A percentile compares a stretch with the other conserved stretches of the same genome.
Conservation (phyloP, 2,888 invertebrate species). For the Idaea straminata region DNA sequence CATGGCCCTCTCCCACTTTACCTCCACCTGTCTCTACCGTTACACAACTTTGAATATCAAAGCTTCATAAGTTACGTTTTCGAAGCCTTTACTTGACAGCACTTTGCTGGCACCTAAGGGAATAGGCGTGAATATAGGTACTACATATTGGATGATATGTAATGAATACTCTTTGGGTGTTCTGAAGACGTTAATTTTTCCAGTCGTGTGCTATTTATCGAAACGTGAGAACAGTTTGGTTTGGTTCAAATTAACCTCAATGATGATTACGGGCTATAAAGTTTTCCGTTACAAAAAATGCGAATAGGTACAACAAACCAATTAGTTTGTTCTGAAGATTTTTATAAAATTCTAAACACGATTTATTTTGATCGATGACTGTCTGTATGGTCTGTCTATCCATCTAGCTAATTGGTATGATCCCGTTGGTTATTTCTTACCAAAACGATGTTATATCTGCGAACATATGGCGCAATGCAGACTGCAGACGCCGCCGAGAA, state of each 20-base stretch:
- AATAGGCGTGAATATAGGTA: not conserved
- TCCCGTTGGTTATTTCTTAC: constrained; percentile 22
- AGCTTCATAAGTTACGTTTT: constrained; percentile 11
- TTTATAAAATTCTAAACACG: not conserved
- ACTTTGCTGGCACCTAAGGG: constrained; percentile 13
- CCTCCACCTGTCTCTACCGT: constrained; percentile 29
- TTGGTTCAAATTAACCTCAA: constrained; percentile 2
- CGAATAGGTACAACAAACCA: not conserved
- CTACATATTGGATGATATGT: not conserved
- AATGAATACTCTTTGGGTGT: too few relatives aligned
- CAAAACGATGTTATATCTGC: constrained; percentile 31
- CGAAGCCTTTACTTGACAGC: constrained; percentile 7
- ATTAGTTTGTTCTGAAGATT: not conserved
- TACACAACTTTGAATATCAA: constrained; percentile 26
- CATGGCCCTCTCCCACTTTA: constrained; percentile 30
- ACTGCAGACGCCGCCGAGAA: constrained; percentile 30
- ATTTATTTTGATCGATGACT: not conserved
- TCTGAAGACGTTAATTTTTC: not conserved
- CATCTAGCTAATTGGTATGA: not conserved
- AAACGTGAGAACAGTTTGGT: not conserved
- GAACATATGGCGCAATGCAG: constrained; percentile 38
- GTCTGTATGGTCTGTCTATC: too few relatives aligned
- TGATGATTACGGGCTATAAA: constrained; percentile 1
- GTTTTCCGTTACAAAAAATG: not conserved
- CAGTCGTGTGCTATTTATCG: not conserved